Evolutionary conservation across 2,797 vertebrate species (phyloP).

Genomic region (Sebastes taczanowskii): DNA sequence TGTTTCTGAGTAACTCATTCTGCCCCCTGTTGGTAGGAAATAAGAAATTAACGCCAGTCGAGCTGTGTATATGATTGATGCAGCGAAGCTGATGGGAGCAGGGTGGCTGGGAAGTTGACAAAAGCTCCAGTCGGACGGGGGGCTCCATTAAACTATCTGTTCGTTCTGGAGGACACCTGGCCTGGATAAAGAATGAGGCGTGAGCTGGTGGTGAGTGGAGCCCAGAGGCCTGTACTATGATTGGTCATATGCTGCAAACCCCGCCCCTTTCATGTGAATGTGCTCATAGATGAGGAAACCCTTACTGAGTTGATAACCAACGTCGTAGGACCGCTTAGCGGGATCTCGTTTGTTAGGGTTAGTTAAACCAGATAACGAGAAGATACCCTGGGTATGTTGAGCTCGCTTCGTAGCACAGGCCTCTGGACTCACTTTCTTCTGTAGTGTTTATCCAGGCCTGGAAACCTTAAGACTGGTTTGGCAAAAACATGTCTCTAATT

Average conservation of each 20-base stretch:
- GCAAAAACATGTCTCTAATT: neutral
- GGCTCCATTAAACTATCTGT: conserved; percentile 38
- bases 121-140: conserved; percentile 6
- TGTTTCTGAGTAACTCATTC: neutral
- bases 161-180: conserved; percentile 16
- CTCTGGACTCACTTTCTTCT: neutral
- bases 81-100: neutral
- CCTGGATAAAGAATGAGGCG: conserved; percentile 30
- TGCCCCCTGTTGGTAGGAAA: conserved; percentile 37
- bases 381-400: too few relatives aligned
- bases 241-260: too few relatives aligned
- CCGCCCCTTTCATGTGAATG: too few relatives aligned
- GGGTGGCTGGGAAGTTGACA: conserved; percentile 24
- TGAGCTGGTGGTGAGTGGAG: neutral
- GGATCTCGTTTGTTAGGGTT: too few relatives aligned
- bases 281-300: too few relatives aligned
- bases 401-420: too few relatives aligned
- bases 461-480: neutral
- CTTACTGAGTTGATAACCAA: too few relatives aligned
- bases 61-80: conserved; percentile 31
- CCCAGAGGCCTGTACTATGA: too few relatives aligned
- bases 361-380: too few relatives aligned
- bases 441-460: neutral
- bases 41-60: conserved; percentile 2
- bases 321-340: too few relatives aligned